Evolutionary conservation across 2,113 vertebrate species (phyloP).

Genomic region (Ceyx melanurus): DNA sequence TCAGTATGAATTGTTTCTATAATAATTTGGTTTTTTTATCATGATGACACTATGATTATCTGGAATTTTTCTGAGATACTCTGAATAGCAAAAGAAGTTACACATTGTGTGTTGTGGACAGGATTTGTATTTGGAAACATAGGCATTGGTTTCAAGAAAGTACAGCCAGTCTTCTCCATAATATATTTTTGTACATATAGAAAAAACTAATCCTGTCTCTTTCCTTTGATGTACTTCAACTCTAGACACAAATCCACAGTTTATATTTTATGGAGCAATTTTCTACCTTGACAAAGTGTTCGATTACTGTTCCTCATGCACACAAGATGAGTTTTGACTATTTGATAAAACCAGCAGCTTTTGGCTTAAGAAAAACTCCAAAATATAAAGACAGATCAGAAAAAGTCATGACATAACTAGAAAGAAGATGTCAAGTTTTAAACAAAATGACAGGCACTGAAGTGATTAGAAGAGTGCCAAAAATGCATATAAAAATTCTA

Average conservation of each 20-base stretch:
- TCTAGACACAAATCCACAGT: neutral
- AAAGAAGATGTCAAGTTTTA: slow-evolving; percentile 17
- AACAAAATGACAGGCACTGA: neutral
- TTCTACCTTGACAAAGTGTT: neutral
- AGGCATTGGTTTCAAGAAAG: slow-evolving; percentile 1
- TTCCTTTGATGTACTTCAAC: neutral
- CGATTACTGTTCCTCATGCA: neutral
- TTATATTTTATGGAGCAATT: neutral
- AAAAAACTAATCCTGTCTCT: neutral
- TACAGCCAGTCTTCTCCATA: neutral
- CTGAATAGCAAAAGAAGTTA: neutral
- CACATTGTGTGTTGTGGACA: neutral
- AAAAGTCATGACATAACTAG: neutral
- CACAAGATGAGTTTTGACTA: neutral
- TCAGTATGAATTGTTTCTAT: neutral
- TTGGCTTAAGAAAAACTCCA: neutral
- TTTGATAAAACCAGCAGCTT: neutral
- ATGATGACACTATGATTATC: neutral
- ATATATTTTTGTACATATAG: neutral
- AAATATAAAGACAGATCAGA: slow-evolving; percentile 13
- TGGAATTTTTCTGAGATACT: neutral
- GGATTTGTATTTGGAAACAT: neutral
- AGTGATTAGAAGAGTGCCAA: slow-evolving; percentile 7
- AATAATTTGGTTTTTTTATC: neutral
- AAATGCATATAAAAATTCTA: neutral